A percentile compares a stretch with the other conserved stretches of the same genome.
phyloP scores from a whole-genome alignment of 2,888 invertebrate genomes.

The Spatulosminthurus flaviceps region DNA sequence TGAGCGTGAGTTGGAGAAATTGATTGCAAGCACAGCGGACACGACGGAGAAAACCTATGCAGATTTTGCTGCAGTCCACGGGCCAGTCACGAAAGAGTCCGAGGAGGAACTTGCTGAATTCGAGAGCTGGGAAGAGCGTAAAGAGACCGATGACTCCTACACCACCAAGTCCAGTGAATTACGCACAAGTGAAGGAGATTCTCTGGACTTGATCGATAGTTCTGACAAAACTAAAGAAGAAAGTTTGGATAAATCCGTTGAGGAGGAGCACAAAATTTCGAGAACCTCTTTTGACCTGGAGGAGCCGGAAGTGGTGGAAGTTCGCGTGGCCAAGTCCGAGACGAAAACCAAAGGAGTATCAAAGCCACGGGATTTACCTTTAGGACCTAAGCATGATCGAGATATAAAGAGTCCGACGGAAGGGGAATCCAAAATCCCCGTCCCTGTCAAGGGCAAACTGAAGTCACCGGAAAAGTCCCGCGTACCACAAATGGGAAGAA shows the following conservation, averaged over 20 bases:
- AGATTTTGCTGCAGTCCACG: constrained; percentile 27
- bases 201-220: constrained; percentile 12
- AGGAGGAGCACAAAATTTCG: neutral
- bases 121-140: constrained; percentile 11
- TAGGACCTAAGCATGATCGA: neutral
- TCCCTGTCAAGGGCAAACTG: neutral
- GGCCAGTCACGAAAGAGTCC: neutral
- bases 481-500: too few species aligned
- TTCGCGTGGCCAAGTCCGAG: too few species aligned
- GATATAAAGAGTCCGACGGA: neutral
- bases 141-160: constrained; percentile 30
- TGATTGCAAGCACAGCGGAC: constrained; percentile 33
- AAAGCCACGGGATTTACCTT: neutral
- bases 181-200: constrained; percentile 33
- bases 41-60: constrained; percentile 33
- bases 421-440: neutral
- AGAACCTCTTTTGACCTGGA: too few species aligned
- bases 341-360: too few species aligned
- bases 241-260: neutral
- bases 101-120: neutral
- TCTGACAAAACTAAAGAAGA: neutral
- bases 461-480: constrained; percentile 23
- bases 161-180: constrained; percentile 33
- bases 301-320: too few species aligned
- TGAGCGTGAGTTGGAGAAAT: constrained; percentile 33